Evolutionary conservation across 2,888 invertebrate species (phyloP).

Genomic region (Monochamus alternatus): DNA sequence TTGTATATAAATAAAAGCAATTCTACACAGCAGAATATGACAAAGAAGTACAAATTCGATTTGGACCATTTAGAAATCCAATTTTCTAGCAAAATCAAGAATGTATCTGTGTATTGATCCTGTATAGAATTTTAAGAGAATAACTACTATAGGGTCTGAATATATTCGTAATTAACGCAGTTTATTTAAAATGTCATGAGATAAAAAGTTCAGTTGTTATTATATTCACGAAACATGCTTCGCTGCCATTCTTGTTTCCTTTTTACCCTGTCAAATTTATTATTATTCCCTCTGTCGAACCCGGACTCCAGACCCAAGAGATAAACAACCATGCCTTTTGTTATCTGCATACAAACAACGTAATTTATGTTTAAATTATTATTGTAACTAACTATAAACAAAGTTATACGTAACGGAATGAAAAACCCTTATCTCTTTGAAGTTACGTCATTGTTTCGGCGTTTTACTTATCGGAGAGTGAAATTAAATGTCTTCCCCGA

Average conservation of each 20-base stretch:
- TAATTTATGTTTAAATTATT: constrained; percentile 37
- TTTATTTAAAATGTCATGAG: too few species aligned
- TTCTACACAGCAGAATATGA: too few species aligned
- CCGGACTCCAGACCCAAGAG: constrained; percentile 15
- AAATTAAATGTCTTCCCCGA: constrained; percentile 46
- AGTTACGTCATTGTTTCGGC: constrained; percentile 49
- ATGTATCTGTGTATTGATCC: too few species aligned
- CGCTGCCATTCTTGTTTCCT: not conserved
- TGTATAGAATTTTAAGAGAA: too few species aligned
- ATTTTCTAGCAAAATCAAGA: too few species aligned
- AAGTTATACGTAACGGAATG: constrained; percentile 33
- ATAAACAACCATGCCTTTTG: constrained; percentile 31
- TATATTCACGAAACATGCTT: too few species aligned
- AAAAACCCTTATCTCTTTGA: constrained; percentile 44
- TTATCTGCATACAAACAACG: constrained; percentile 37
- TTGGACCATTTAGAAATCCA: too few species aligned
- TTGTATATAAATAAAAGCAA: too few species aligned
- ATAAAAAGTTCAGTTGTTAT: too few species aligned
- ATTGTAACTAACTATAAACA: constrained; percentile 39
- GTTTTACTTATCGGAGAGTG: constrained; percentile 49
- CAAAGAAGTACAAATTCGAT: too few species aligned
- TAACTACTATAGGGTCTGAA: too few species aligned
- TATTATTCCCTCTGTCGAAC: constrained; percentile 32
- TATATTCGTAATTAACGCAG: too few species aligned
- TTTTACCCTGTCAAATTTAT: constrained; percentile 10